phyloP scores from a whole-genome alignment of 2,888 invertebrate genomes.

The Pardosa pseudoannulata region DNA sequence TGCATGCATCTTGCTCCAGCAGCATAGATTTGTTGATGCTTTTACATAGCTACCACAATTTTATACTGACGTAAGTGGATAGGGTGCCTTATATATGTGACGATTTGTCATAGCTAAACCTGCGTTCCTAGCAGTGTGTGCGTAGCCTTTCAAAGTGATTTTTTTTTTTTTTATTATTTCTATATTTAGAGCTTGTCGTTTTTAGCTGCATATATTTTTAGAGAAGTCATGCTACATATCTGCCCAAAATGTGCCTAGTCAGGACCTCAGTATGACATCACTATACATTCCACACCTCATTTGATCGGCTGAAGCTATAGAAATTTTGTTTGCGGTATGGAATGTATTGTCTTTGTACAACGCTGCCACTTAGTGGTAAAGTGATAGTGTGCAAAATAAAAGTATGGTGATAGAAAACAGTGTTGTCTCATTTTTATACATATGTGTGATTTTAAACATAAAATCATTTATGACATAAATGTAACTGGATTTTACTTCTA shows the following conservation, averaged over 20 bases:
- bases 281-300: conserved; percentile 71
- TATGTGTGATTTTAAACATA: no score
- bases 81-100: conserved; percentile 70
- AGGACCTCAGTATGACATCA: conserved; percentile 68
- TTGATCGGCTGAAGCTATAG: conserved; percentile 48
- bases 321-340: conserved; percentile 61
- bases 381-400: conserved; percentile 64
- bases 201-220: conserved; percentile 66
- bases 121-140: conserved; percentile 52
- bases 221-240: conserved; percentile 70
- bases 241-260: conserved; percentile 71
- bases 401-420: conserved; percentile 58
- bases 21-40: conserved; percentile 38
- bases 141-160: conserved; percentile 51
- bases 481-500: no score
- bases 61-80: conserved; percentile 35
- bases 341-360: conserved; percentile 65
- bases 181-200: conserved; percentile 68
- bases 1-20: conserved; percentile 19
- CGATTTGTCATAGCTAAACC: conserved; percentile 48
- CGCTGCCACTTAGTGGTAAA: conserved; percentile 68
- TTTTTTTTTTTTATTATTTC: conserved; percentile 59
- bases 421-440: neutral
- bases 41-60: conserved; percentile 38
- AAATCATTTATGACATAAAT: no score